phyloP scores from a whole-genome alignment of 2,113 vertebrate genomes.

The Calyptommatus sinebrachiatus region DNA sequence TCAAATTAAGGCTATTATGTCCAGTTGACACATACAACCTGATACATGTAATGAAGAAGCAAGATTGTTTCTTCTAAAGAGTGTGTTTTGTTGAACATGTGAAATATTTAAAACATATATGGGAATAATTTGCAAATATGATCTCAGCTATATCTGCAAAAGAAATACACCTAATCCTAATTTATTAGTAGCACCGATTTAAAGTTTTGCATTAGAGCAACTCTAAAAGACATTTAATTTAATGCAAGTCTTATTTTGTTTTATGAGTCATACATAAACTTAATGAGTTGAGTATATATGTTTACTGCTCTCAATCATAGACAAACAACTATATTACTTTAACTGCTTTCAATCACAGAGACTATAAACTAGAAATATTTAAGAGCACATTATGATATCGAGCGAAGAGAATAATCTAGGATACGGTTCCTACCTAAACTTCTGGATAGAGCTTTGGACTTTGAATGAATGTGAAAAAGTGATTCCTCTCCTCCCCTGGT shows the following conservation, averaged over 20 bases:
- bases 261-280: conserved; percentile 30
- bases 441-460: no score
- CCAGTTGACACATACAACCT: conserved; percentile 27
- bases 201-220: conserved; percentile 28
- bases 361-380: conserved; percentile 12
- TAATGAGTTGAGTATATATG: not conserved
- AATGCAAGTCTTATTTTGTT: conserved; percentile 34
- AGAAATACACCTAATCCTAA: not conserved
- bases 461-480: no score
- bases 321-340: conserved; percentile 9
- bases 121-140: not conserved
- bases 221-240: conserved; percentile 47
- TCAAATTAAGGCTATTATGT: conserved; percentile 63
- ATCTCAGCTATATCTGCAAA: not conserved
- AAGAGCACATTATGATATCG: conserved; percentile 28
- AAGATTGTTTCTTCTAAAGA: conserved; percentile 18
- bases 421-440: no score
- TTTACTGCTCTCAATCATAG: not conserved
- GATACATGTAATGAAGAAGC: conserved; percentile 14
- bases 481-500: no score
- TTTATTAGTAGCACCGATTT: conserved; percentile 21
- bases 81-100: conserved; percentile 14
- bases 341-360: not conserved
- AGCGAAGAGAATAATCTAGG: conserved; percentile 20
- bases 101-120: conserved; percentile 10